Percentiles rank a stretch among this genome's conserved stretches.
phyloP scores from a whole-genome alignment of 2,797 vertebrate species.

The Periparus ater region DNA sequence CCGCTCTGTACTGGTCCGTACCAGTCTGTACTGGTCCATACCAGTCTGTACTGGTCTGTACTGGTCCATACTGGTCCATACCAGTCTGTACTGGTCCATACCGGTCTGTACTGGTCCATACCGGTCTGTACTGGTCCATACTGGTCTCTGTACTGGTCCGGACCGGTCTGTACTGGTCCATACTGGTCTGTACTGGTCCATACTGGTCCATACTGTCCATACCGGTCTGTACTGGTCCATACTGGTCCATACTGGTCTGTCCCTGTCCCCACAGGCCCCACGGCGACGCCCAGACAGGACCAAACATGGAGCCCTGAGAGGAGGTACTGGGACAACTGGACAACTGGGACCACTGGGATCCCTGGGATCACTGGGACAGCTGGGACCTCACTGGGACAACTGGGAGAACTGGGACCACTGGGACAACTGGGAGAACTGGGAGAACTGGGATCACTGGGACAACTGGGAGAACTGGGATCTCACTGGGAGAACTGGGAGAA shows the following conservation, averaged over 20 bases:
- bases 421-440: not conserved
- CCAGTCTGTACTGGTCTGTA: not conserved
- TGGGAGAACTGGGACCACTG: not conserved
- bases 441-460: not conserved
- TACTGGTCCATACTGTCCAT: not conserved
- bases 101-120: too few relatives aligned
- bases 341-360: not conserved
- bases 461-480: not conserved
- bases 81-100: not conserved
- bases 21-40: too few relatives aligned
- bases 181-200: not conserved
- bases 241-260: not conserved
- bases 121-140: not conserved
- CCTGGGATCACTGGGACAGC: not conserved
- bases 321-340: not conserved
- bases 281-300: not conserved
- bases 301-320: constrained; percentile 12
- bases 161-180: rapidly evolving
- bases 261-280: not conserved
- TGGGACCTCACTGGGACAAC: too few relatives aligned
- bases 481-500: too few relatives aligned
- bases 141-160: not conserved
- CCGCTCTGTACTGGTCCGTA: too few relatives aligned
- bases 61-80: not conserved
- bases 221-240: not conserved